phyloP scores from a whole-genome alignment of 2,113 vertebrate species.

The Oreochromis niloticus region DNA sequence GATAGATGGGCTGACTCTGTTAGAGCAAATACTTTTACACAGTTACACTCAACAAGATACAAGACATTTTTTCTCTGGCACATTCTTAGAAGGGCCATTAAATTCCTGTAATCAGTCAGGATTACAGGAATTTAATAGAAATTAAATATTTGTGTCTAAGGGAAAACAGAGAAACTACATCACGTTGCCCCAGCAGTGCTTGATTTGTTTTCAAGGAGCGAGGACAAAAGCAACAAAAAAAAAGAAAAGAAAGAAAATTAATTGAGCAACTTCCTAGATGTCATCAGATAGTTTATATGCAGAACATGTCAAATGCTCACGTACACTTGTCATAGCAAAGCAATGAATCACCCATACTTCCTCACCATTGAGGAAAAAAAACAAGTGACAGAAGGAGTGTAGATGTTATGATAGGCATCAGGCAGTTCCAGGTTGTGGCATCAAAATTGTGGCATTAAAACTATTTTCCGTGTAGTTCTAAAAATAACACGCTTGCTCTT shows the following conservation, averaged over 20 bases:
- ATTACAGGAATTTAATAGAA: not conserved
- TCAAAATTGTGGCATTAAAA: not conserved
- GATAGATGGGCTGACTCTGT: not conserved
- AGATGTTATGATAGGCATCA: not conserved
- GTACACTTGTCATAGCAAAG: not conserved
- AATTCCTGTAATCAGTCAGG: not conserved
- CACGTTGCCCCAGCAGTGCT: not conserved
- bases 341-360: constrained; percentile 4
- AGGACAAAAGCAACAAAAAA: not conserved
- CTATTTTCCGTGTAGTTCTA: not conserved
- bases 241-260: not conserved
- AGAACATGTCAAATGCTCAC: not conserved
- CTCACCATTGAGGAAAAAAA: not conserved
- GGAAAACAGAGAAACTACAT: not conserved
- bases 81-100: not conserved
- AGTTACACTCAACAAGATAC: not conserved
- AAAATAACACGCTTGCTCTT: not conserved
- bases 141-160: not conserved
- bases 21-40: not conserved
- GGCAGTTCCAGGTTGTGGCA: not conserved
- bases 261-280: constrained; percentile 23
- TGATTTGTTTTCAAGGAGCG: not conserved
- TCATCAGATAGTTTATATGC: constrained; percentile 12
- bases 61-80: not conserved
- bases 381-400: not conserved